Base-by-base conservation (phyloP, 2,113 vertebrate genomes). In the Bujurquina vittata region DNA sequence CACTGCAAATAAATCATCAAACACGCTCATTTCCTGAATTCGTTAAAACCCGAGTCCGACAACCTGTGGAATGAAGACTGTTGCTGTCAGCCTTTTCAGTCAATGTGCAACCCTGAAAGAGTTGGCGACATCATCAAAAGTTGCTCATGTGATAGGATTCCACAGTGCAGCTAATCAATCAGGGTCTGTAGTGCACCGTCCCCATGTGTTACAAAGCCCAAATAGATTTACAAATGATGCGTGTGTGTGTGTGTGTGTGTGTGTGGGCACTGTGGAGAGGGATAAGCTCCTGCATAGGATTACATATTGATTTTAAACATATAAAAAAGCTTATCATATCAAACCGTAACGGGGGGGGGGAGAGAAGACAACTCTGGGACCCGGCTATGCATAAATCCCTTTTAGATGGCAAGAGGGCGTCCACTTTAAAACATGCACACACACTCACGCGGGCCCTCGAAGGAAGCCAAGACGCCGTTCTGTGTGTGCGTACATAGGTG, bases 271-370 rank as follows among this genome's bases (percentile, higher is more conserved):
- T 85, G 92, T 86, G 91, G 96, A 96, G 96, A 90, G 87, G 98
- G 97, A 98, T 99, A 99, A 99, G 98, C 98, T 97, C 96, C 97
- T 98, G 97, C 98, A 99, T 98, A 97, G 98, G 98, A 99, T 99
- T 99, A 99, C 98, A 99, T 99, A 99, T 99, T 99, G 98, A 99
- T 99, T 99, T 99, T 97, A 97, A 99, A 99, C 97, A 97, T 98
- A 99, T 97, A 95, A 96, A 95, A 95, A 94, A 98, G 97, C 98
- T 99, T 99, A 99, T 99, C 98, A 98, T 98, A 99, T 97, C 98
- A 99, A 97, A 96, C 97, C 97, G 97, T 98, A 98, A 92, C 95
- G 94, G 94, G 92, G 43, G 10, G 40, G 40, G 63, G 40, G 22
- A 29, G 29, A 26, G 49, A 29, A 1, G 87, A 87, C 94, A 98